Base-by-base conservation (phyloP, 2,113 vertebrate genomes). In the Desmodus rotundus region DNA sequence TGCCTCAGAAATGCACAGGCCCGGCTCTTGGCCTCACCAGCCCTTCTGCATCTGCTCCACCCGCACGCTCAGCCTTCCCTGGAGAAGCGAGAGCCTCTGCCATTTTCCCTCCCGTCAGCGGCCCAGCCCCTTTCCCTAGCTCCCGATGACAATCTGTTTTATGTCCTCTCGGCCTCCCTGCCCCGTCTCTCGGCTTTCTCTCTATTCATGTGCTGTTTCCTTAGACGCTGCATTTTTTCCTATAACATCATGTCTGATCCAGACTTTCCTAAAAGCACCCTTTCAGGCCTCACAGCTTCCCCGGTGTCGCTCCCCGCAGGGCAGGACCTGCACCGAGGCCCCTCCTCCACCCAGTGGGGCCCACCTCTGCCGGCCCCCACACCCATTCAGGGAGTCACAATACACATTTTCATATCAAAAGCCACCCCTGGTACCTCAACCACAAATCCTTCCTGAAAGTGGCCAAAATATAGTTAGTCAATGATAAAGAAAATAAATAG, bases 241-340 rank as follows among this genome's bases (percentile, higher is more conserved):
- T 97, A 96, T 97, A 97, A 96, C 96, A 97, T 97, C 97, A 96
- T 91, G 91, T 97, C 96, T 96, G 77, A 94, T 43, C 72, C 68
- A 78, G 87, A 84, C 61, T 91, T 87, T 96, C 85, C 95, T 87
- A 91, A 97, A 98, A 97, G 97, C 92, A 95, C 81, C 91, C 94
- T 97, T 97, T 97, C 85, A 95, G 24, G 22, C 50, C 58, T 45
- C 3, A 0, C 15, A 10, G 73, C 74, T 83, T 89, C 94, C 50
- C 74, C 20, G 0, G 93, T 83, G 93, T 78, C 2, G 8, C 70
- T 31, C 67, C 41, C 1, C 28, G 72, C 81, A 31, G 24, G 41
- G 33, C 80, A 43, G 41, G 54, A 20, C 78, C 15, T 5, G 22
- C 85, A 15, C 56, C 1, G 6, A 52, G 7, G 17, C 33, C 70